Evolutionary conservation across 2,113 vertebrate genomes (phyloP).

Genomic region (Alaudala cheleensis): DNA sequence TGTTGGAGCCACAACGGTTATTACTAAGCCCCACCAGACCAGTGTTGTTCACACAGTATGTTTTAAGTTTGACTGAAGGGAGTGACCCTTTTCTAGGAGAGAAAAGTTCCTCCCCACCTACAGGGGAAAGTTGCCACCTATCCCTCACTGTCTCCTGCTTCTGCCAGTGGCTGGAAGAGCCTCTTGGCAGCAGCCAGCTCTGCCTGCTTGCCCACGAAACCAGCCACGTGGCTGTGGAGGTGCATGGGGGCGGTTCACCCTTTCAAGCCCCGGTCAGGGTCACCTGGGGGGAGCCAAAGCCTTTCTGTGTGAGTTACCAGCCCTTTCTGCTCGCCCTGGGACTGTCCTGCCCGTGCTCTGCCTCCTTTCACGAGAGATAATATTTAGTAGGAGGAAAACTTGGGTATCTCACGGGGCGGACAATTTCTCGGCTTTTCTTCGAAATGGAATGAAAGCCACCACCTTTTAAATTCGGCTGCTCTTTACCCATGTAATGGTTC

Average conservation of each 20-base stretch:
- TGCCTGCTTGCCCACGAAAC: neutral
- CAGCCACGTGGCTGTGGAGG: fast-evolving
- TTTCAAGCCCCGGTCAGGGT: fast-evolving
- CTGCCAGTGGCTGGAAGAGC: neutral
- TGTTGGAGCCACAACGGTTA: neutral
- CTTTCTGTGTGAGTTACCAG: neutral
- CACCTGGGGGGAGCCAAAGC: fast-evolving
- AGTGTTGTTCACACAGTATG: fast-evolving
- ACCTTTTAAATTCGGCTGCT: neutral
- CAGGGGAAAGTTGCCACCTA: neutral
- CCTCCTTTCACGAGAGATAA: fast-evolving
- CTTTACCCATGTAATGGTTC: fast-evolving
- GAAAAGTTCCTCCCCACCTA: neutral
- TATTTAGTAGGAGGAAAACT: fast-evolving
- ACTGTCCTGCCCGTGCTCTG: neutral
- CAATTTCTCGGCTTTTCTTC: neutral
- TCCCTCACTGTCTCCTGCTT: neutral
- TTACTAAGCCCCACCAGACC: neutral
- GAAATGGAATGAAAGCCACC: neutral
- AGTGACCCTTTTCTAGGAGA: neutral
- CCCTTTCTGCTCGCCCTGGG: neutral
- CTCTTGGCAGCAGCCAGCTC: neutral
- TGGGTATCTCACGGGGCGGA: neutral
- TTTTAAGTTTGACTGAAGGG: neutral
- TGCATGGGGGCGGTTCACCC: fast-evolving